Percentiles rank a stretch among this genome's conserved stretches.
Conservation (phyloP, 2,113 vertebrate species). For the Gymnarchus niloticus region DNA sequence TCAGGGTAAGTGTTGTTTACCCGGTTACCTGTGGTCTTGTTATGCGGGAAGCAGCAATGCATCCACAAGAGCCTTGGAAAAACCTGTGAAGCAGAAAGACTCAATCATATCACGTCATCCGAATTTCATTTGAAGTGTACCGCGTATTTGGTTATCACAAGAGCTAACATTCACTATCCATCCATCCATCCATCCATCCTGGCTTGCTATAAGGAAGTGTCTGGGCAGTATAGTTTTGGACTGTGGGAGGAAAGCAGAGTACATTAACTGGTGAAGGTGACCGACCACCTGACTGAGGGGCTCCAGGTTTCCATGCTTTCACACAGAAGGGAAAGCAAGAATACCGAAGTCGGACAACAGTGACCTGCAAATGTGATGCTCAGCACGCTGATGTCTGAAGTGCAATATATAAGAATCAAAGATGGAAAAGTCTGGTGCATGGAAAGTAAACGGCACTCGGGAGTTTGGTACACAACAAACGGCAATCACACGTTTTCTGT, state of each 20-base stretch:
- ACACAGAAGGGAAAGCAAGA: too few relatives aligned
- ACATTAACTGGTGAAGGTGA: too few relatives aligned
- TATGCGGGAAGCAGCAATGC: background rate
- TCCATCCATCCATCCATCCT: background rate
- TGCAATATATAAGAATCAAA: background rate
- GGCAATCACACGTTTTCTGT: background rate
- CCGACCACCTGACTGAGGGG: too few relatives aligned
- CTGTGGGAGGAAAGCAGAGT: background rate
- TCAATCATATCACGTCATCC: background rate
- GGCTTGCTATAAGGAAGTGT: too few relatives aligned
- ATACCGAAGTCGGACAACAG: too few relatives aligned
- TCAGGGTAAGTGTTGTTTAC: background rate
- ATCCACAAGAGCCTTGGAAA: constrained; percentile 11
- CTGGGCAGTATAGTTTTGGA: background rate
- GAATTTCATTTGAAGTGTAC: background rate
- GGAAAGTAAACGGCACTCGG: background rate
- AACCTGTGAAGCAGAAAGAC: background rate
- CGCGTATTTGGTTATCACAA: too few relatives aligned
- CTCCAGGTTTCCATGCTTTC: too few relatives aligned
- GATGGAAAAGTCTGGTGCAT: background rate
- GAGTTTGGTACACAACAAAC: background rate
- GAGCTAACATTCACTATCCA: background rate
- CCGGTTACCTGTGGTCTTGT: constrained; percentile 16
- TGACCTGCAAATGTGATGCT: too few relatives aligned
- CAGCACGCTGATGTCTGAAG: background rate